Evolutionary conservation across 2,113 vertebrate genomes (phyloP).

Genomic region (Gobiocypris rarus): DNA sequence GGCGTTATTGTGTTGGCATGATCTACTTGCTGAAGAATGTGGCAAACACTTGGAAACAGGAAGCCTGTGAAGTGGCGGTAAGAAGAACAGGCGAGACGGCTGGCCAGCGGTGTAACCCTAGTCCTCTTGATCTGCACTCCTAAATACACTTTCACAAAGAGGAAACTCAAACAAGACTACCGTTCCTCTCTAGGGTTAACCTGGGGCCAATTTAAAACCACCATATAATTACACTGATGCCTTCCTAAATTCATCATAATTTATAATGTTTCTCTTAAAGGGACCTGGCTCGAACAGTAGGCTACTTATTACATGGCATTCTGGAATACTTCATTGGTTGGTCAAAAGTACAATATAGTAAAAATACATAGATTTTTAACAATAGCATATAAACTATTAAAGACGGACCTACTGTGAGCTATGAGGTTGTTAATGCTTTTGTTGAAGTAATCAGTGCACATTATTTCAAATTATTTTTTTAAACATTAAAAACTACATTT

Average conservation of each 20-base stretch:
- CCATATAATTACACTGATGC: background rate
- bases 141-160: constrained; percentile 27
- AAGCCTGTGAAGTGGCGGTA: constrained; percentile 63
- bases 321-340: background rate
- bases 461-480: background rate
- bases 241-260: background rate
- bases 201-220: background rate
- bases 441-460: background rate
- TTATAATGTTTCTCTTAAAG: background rate
- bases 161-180: constrained; percentile 36
- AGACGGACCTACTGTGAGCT: background rate
- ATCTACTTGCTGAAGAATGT: constrained; percentile 77
- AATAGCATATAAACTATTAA: background rate
- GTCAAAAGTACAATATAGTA: background rate
- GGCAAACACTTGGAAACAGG: constrained; percentile 74
- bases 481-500: background rate
- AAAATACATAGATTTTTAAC: background rate
- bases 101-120: background rate
- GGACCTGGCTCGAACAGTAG: background rate
- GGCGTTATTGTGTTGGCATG: constrained; percentile 64
- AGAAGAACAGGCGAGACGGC: constrained; percentile 34
- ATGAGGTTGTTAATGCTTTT: background rate
- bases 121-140: background rate
- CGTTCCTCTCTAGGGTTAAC: constrained; percentile 20
- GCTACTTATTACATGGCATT: background rate